These are phyloP conservation scores for Halichoeres trimaculatus DNA, from an alignment of 2,113 vertebrate species.

Conservation along the genomic window DNA sequence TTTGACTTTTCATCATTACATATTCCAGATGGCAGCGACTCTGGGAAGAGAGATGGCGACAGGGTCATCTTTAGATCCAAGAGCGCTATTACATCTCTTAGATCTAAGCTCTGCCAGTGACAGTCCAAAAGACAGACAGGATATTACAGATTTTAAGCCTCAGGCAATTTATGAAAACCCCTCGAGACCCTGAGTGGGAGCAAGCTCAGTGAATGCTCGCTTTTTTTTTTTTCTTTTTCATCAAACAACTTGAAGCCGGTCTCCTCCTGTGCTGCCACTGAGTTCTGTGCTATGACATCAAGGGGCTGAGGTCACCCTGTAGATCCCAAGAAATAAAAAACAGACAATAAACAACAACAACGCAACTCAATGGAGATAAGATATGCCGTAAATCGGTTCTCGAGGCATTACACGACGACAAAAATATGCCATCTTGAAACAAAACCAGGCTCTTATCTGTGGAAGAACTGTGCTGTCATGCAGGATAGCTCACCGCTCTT, in stretches of 20 bases:
- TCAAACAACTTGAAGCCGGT: constrained; percentile 41
- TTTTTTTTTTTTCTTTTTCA: constrained; percentile 51
- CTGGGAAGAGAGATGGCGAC: constrained; percentile 60
- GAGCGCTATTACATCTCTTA: constrained; percentile 45
- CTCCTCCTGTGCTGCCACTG: constrained; percentile 22
- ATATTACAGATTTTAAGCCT: constrained; percentile 75
- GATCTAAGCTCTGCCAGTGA: constrained; percentile 58
- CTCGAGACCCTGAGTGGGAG: constrained; percentile 52
- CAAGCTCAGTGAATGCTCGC: constrained; percentile 51
- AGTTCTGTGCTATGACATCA: constrained; percentile 20
- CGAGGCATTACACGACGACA: constrained; percentile 47
- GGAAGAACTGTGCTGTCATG: constrained; percentile 62
- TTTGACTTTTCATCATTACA: constrained; percentile 58
- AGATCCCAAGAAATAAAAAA: constrained; percentile 41
- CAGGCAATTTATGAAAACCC: constrained; percentile 56
- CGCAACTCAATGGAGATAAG: constrained; percentile 37
- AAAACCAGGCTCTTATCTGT: constrained; percentile 64
- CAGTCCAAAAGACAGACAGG: constrained; percentile 59
- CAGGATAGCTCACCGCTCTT: constrained; percentile 43
- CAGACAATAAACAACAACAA: constrained; percentile 59
- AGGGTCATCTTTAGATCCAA: constrained; percentile 58
- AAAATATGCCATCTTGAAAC: constrained; percentile 67
- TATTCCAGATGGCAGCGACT: constrained; percentile 72
- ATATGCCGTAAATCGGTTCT: constrained; percentile 44
- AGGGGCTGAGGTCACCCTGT: constrained; percentile 61